These are phyloP conservation scores for Pycnonotus jocosus DNA, from an alignment of 2,113 vertebrate species.

Conservation along the genomic window DNA sequence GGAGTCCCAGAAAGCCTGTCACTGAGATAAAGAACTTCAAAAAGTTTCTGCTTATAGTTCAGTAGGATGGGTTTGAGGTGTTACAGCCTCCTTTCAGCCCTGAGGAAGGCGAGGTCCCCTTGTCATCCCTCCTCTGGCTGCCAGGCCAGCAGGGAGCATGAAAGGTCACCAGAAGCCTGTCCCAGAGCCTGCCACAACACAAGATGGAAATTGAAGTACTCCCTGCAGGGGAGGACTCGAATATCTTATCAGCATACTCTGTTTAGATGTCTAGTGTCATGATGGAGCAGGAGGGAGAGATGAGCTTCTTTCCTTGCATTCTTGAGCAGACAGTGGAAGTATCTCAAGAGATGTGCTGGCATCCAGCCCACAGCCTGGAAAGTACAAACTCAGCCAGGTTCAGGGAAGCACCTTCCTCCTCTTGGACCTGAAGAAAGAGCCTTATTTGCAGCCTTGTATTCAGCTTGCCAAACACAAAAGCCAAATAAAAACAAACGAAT, in stretches of 20 bases:
- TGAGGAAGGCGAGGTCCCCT: background rate
- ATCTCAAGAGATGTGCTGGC: background rate
- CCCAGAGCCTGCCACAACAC: background rate
- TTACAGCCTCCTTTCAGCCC: background rate
- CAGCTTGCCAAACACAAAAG: conserved; percentile 3
- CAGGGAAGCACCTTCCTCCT: conserved; percentile 1
- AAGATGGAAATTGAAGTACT: background rate
- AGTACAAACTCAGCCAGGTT: background rate
- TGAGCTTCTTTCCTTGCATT: background rate
- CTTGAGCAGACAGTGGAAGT: background rate
- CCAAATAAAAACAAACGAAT: conserved; percentile 44
- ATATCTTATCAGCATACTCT: background rate
- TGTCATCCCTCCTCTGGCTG: background rate
- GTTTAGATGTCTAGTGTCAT: background rate
- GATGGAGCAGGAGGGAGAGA: background rate
- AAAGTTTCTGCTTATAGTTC: background rate
- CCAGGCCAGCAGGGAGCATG: fast-evolving
- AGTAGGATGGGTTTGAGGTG: background rate
- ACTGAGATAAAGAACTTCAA: background rate
- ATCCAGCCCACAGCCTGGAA: background rate
- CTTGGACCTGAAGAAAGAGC: background rate
- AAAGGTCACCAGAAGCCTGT: background rate
- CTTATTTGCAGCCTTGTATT: background rate
- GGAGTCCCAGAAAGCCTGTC: background rate
- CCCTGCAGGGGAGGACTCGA: background rate